Percentiles rank a stretch among this genome's conserved stretches.
Conservation (phyloP, 2,888 invertebrate genomes). For the Invenusta paracnida region DNA sequence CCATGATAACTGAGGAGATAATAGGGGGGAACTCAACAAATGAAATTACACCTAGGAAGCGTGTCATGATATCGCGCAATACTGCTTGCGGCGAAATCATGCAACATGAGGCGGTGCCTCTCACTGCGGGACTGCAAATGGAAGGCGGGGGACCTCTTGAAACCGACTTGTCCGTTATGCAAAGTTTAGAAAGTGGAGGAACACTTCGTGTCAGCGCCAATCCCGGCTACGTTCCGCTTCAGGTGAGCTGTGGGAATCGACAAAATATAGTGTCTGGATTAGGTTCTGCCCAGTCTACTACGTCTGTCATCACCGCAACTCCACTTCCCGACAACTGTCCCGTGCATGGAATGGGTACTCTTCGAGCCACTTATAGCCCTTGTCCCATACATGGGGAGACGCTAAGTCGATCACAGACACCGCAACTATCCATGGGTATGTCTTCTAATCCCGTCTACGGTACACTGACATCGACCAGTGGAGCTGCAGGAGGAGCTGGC, state of each 20-base stretch:
- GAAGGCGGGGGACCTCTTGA: neutral
- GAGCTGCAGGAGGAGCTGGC: neutral
- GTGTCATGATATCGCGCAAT: neutral
- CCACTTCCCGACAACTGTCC: neutral
- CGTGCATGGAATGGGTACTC: neutral
- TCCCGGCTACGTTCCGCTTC: neutral
- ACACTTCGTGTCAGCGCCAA: neutral
- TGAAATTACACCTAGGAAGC: neutral
- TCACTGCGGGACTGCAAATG: neutral
- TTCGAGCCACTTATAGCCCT: neutral
- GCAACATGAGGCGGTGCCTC: neutral
- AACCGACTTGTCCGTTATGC: neutral
- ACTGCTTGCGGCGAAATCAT: neutral
- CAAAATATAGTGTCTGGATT: too few relatives aligned
- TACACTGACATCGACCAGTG: neutral
- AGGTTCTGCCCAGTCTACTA: neutral
- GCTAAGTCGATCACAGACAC: neutral
- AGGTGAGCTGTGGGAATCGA: neutral
- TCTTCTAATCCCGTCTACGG: neutral
- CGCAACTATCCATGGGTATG: neutral
- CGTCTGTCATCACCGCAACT: neutral
- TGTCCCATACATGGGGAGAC: conserved; percentile 5
- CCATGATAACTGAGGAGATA: neutral
- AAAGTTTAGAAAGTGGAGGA: neutral
- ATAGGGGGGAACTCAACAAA: neutral